Conservation (phyloP, 2,888 invertebrate genomes). For the Andrena trimmerana region DNA sequence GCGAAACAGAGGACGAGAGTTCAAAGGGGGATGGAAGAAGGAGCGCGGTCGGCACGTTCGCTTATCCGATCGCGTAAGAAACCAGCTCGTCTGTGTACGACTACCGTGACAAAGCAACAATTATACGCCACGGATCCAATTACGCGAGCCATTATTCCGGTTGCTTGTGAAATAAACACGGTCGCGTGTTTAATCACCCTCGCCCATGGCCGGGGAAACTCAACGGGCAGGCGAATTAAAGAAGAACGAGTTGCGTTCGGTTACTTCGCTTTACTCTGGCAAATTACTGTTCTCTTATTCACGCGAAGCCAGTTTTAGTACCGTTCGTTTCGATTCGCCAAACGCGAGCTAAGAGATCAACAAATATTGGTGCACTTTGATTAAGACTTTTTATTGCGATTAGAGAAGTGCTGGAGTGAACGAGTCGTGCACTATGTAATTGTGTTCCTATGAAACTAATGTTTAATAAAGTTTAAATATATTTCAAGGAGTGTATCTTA, state of each 20-base stretch:
- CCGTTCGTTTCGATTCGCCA: too few relatives aligned
- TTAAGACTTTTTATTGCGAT: too few relatives aligned
- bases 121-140: slow-evolving; percentile 49
- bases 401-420: too few relatives aligned
- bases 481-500: too few relatives aligned
- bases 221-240: neutral
- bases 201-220: neutral
- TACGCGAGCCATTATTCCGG: slow-evolving; percentile 39
- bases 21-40: slow-evolving; percentile 48
- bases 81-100: slow-evolving; percentile 5
- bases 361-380: too few relatives aligned
- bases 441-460: too few relatives aligned
- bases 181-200: slow-evolving; percentile 11
- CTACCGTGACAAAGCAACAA: slow-evolving; percentile 53
- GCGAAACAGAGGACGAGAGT: slow-evolving; percentile 41
- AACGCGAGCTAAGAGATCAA: too few relatives aligned
- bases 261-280: neutral
- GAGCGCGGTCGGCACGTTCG: slow-evolving; percentile 1
- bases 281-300: neutral
- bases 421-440: too few relatives aligned
- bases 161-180: slow-evolving; percentile 24
- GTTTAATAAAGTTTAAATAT: too few relatives aligned
- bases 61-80: slow-evolving; percentile 42
- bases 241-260: neutral
- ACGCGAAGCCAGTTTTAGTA: neutral